These are phyloP conservation scores for Drosophila meridiana DNA, from an alignment of 2,888 invertebrate species.

Conservation along the genomic window DNA sequence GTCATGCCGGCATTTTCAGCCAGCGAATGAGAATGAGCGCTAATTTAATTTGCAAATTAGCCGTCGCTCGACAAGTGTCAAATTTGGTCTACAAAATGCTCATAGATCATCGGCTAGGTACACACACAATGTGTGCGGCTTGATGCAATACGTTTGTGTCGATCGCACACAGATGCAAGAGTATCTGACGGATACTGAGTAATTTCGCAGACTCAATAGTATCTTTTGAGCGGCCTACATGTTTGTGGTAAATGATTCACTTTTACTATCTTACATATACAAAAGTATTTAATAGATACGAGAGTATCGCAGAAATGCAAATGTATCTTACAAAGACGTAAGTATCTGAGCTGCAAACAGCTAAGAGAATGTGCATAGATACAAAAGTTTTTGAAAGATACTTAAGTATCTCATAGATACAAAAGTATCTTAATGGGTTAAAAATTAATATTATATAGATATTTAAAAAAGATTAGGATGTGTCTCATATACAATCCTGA, in stretches of 20 bases:
- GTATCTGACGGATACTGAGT: not conserved
- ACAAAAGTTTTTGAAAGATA: not conserved
- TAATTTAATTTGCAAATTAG: conserved; percentile 79
- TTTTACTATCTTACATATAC: not conserved
- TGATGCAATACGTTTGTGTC: not conserved
- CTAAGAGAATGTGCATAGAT: too few species aligned
- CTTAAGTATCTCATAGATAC: not conserved
- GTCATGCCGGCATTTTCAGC: conserved; percentile 63
- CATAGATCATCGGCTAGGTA: conserved; percentile 34
- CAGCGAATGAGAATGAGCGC: conserved; percentile 69
- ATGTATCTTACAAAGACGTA: too few species aligned
- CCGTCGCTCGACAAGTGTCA: conserved; percentile 54
- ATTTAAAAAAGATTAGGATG: too few species aligned
- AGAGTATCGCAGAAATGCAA: too few species aligned
- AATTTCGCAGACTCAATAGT: not conserved
- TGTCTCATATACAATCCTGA: too few species aligned
- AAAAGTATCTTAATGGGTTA: too few species aligned
- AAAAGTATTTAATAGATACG: not conserved
- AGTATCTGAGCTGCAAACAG: too few species aligned
- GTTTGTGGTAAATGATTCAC: not conserved
- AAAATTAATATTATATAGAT: too few species aligned
- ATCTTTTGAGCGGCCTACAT: not conserved
- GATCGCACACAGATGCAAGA: not conserved
- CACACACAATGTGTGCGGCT: conserved; percentile 4
- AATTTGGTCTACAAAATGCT: conserved; percentile 30